Percentiles rank a stretch among this genome's conserved stretches.
Evolutionary conservation across 2,797 vertebrate genomes (phyloP).

Genomic region (Bovichtus diacanthus): DNA sequence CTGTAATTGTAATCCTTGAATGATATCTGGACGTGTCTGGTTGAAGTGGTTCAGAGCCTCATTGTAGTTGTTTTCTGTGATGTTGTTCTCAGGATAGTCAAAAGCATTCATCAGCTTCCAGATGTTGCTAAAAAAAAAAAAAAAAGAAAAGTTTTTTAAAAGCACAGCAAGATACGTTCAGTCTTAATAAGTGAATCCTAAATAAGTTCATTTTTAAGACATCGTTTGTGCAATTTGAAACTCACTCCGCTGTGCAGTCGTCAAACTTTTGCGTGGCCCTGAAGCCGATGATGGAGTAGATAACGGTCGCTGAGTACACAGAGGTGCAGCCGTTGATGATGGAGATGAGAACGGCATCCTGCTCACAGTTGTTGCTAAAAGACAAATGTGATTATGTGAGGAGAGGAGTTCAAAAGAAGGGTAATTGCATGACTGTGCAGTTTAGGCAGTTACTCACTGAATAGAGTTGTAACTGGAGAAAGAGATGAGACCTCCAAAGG

Average conservation of each 20-base stretch:
- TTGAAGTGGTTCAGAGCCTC: constrained; percentile 77
- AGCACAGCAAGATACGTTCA: not conserved
- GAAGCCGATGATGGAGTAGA: constrained; percentile 97
- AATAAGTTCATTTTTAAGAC: fast-evolving
- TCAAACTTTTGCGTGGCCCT: constrained; percentile 91
- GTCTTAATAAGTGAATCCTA: not conserved
- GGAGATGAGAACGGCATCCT: constrained; percentile 91
- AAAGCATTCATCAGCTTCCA: constrained; percentile 89
- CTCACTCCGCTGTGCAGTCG: constrained; percentile 87
- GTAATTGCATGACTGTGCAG: not conserved
- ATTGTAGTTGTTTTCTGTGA: constrained; percentile 89
- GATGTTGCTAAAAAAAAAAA: constrained; percentile 89
- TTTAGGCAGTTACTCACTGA: constrained; percentile 87
- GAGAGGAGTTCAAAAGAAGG: not conserved
- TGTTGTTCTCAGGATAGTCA: constrained; percentile 86
- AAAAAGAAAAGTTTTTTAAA: no score
- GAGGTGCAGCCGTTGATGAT: constrained; percentile 94
- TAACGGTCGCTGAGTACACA: constrained; percentile 91
- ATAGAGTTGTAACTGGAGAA: constrained; percentile 98
- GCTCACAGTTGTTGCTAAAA: constrained; percentile 95
- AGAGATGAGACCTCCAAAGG: constrained; percentile 96
- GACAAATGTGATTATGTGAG: constrained; percentile 16
- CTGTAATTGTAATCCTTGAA: constrained; percentile 81
- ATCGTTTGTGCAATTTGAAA: constrained; percentile 1
- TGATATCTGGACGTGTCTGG: constrained; percentile 62